These are phyloP conservation scores for Drosophila athabasca DNA, from an alignment of 1,140 invertebrate species.

Conservation along the genomic window DNA sequence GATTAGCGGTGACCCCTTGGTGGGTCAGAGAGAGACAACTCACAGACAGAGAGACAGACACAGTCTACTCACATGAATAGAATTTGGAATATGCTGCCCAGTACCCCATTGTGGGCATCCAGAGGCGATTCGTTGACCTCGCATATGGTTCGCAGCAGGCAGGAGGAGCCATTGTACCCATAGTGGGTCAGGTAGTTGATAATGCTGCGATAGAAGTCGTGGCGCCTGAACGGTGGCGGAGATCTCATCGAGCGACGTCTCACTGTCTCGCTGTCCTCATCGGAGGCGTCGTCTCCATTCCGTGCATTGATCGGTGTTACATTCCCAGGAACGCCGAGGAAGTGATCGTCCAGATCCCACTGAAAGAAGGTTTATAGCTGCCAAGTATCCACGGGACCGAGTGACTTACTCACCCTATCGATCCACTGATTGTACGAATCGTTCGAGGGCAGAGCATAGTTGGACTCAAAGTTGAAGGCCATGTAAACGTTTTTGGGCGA, in stretches of 20 bases:
- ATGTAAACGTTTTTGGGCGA: constrained; percentile 87
- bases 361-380: constrained; percentile 2
- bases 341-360: constrained; percentile 71
- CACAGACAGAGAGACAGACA: neutral
- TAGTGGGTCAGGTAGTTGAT: constrained; percentile 68
- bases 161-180: constrained; percentile 85
- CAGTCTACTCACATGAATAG: constrained; percentile 84
- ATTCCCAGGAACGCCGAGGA: constrained; percentile 65
- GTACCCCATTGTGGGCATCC: constrained; percentile 84
- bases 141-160: constrained; percentile 84
- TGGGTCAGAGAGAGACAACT: neutral
- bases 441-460: constrained; percentile 85
- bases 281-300: constrained; percentile 3
- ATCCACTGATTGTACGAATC: constrained; percentile 71
- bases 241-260: constrained; percentile 33
- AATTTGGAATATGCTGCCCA: constrained; percentile 85
- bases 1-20: constrained; percentile 43
- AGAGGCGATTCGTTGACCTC: constrained; percentile 83
- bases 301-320: constrained; percentile 68
- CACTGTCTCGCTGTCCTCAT: constrained; percentile 26
- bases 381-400: too few relatives aligned
- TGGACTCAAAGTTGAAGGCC: constrained; percentile 90
- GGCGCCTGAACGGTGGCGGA: constrained; percentile 48
- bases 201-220: constrained; percentile 70
- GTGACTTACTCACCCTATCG: constrained; percentile 57